Conservation (phyloP, 2,888 invertebrate species). For the Limnephilus marmoratus region DNA sequence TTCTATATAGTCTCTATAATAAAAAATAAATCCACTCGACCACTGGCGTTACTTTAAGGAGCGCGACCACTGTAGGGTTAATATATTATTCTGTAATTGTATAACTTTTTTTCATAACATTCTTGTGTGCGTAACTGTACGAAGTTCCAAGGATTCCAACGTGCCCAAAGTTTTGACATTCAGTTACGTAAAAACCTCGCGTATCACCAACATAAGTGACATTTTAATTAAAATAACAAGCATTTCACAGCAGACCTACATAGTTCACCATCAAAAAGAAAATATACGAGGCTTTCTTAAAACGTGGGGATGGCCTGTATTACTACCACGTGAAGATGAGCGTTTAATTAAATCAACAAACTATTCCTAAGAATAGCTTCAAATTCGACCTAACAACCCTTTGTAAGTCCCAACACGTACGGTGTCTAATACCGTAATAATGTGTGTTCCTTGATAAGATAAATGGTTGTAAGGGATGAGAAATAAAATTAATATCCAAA, state of each 20-base stretch:
- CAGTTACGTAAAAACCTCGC: not conserved
- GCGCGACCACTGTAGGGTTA: no score
- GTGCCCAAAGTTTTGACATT: not conserved
- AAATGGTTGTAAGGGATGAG: conserved; percentile 10
- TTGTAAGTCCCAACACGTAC: not conserved
- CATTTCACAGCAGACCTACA: not conserved
- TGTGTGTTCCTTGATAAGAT: not conserved
- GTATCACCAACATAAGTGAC: not conserved
- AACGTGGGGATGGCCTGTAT: not conserved
- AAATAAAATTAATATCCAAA: conserved; percentile 47
- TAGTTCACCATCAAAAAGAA: not conserved
- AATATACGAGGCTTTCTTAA: not conserved
- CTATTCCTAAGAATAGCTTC: conserved; percentile 2
- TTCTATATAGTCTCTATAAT: no score
- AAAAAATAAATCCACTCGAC: no score
- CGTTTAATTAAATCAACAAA: not conserved
- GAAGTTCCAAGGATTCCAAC: not conserved
- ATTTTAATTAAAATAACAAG: not conserved
- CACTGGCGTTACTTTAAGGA: no score
- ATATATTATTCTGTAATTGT: no score
- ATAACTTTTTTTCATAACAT: no score
- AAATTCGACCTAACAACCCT: not conserved
- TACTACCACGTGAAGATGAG: not conserved
- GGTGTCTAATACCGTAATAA: conserved; percentile 15
- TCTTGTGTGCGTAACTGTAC: not conserved